Conservation (phyloP, 2,888 invertebrate genomes). For the Eumacrocentrus americanus region DNA sequence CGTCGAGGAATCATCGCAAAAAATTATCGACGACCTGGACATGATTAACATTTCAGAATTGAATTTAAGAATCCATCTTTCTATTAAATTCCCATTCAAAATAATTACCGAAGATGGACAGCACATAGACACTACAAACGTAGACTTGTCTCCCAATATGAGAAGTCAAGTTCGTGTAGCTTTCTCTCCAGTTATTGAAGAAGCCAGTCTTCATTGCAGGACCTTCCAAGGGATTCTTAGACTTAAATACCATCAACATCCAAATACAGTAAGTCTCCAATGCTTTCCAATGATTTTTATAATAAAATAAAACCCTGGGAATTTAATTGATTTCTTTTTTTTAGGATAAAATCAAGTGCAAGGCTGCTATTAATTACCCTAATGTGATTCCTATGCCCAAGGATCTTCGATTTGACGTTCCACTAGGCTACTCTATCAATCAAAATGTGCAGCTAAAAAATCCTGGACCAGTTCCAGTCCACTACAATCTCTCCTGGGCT, state of each 20-base stretch:
- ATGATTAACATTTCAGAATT: conserved; percentile 66
- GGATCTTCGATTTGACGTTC: conserved; percentile 69
- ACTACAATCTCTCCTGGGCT: conserved; percentile 60
- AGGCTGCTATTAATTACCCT: conserved; percentile 73
- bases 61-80: conserved; percentile 63
- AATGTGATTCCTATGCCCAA: conserved; percentile 67
- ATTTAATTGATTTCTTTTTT: conserved; percentile 34
- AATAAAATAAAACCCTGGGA: not conserved
- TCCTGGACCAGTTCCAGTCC: conserved; percentile 63
- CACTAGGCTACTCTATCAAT: conserved; percentile 62
- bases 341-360: conserved; percentile 70
- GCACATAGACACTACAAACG: conserved; percentile 36
- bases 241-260: conserved; percentile 59
- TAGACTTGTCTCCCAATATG: conserved; percentile 39
- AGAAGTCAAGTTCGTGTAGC: conserved; percentile 39
- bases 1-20: conserved; percentile 62
- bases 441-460: conserved; percentile 64
- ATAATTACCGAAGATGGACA: conserved; percentile 40
- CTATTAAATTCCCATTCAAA: conserved; percentile 63
- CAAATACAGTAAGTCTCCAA: conserved; percentile 53
- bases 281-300: not conserved
- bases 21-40: conserved; percentile 63
- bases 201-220: conserved; percentile 41
- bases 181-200: conserved; percentile 43
- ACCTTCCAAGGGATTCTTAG: conserved; percentile 45